phyloP scores from a whole-genome alignment of 2,113 vertebrate genomes.

The Epinephelus cyanopodus region DNA sequence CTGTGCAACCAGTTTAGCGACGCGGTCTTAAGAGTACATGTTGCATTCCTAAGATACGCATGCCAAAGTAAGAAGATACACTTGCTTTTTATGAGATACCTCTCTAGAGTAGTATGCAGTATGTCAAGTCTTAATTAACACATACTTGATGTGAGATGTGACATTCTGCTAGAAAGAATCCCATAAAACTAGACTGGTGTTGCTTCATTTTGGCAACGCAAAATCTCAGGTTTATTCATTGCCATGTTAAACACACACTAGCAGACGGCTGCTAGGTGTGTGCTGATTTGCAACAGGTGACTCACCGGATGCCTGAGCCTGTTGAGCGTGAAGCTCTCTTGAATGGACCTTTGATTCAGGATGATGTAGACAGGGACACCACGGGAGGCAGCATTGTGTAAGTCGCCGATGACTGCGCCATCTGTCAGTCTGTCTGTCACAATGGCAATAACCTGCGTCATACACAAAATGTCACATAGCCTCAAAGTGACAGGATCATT shows the following conservation, averaged over 20 bases:
- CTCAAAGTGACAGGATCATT: not conserved
- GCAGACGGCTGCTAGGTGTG: slow-evolving; percentile 28
- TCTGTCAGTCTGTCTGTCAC: slow-evolving; percentile 90
- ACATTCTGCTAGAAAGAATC: not conserved
- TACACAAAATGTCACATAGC: not conserved
- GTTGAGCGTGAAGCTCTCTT: slow-evolving; percentile 71
- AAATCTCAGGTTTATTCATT: not conserved
- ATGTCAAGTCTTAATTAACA: not conserved
- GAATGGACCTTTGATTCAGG: slow-evolving; percentile 82
- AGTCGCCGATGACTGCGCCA: slow-evolving; percentile 83
- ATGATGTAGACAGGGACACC: slow-evolving; percentile 90
- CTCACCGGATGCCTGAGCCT: slow-evolving; percentile 84
- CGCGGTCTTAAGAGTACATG: not conserved
- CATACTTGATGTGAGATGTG: not conserved
- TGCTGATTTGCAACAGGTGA: slow-evolving; percentile 33
- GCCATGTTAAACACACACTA: not conserved
- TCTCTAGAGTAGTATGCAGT: not conserved
- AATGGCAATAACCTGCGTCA: slow-evolving; percentile 88
- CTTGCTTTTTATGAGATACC: not conserved
- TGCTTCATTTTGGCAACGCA: not conserved
- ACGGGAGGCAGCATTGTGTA: slow-evolving; percentile 82
- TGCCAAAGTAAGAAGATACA: slow-evolving; percentile 1
- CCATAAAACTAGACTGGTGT: not conserved
- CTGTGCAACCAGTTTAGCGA: slow-evolving; percentile 72
- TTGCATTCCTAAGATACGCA: slow-evolving; percentile 53